Base-by-base conservation (phyloP, 2,888 invertebrate genomes). In the Drosophila anomalata region DNA sequence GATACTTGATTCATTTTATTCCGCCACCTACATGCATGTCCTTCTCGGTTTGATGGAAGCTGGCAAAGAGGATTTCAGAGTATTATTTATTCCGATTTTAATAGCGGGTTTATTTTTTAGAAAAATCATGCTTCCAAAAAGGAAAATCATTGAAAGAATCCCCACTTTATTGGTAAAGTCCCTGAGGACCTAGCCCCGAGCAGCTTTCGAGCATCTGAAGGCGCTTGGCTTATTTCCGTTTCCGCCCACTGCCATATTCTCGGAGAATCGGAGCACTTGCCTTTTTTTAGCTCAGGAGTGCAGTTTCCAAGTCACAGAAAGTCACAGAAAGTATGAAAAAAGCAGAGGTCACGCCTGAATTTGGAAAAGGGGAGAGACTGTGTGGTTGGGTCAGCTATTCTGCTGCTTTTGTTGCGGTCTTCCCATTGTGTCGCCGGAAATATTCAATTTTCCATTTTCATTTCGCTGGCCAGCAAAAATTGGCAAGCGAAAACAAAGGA, bases 391-490 rank as follows among this genome's bases (percentile, higher is more conserved):
- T 66, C 65, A 65, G 26, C 33, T 66, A 41, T 29, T n/a, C 61
- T 60, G 36, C 14, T 66, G 67, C 67, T 39, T 52, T 65, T 65
- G 63, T 65, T 65, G 63, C 66, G 44, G 63, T 52, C 53, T 53
- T 12, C 46, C 63, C 82, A 80, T 80, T 86, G 83, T 87, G 87
- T 87, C 85, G 87, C 84, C 88, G 88, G 86, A 87, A 85, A 85
- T 87, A 87, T 87, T 83, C 86, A 87, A 87, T 83, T 83, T 87
- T 82, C 85, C 78, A 82, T 86, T 82, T 87, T 87, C 79, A 83
- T 84, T 78, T 85, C 78, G 63, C 63, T 82, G 65, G 62, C 79
- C 82, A 82, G 79, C 68, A 67, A 57, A 84, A 79, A 79, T 84
- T 79, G 85, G 82, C 85, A 76, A 85, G 79, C 73, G 70, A 77